Evolutionary conservation across 2,888 invertebrate genomes (phyloP).

Genomic region (Ctenicera cuprea): DNA sequence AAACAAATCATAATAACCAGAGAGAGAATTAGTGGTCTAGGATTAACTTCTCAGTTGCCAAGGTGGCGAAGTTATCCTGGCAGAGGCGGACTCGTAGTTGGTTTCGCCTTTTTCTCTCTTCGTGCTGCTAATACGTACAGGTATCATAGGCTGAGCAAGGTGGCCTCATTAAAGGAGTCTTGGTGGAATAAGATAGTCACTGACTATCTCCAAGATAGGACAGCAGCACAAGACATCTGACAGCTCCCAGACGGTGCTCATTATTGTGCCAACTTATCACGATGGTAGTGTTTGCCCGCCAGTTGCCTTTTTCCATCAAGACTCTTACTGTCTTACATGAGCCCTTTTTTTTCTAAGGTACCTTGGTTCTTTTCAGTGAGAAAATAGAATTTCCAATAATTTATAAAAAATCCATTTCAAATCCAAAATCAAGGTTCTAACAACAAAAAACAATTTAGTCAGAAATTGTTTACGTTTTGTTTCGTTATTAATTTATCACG

Average conservation of each 20-base stretch:
- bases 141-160: constrained; percentile 44
- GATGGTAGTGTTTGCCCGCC: constrained; percentile 42
- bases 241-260: constrained; percentile 67
- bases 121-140: constrained; percentile 31
- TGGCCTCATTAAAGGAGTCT: constrained; percentile 54
- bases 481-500: too few relatives aligned
- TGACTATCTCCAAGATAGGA: constrained; percentile 50
- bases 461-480: too few relatives aligned
- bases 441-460: too few relatives aligned
- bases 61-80: constrained; percentile 25
- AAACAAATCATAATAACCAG: constrained; percentile 45
- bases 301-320: constrained; percentile 42
- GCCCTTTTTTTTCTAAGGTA: too few relatives aligned
- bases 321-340: neutral
- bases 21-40: constrained; percentile 3
- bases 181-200: constrained; percentile 48
- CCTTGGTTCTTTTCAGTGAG: too few relatives aligned
- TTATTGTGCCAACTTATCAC: constrained; percentile 61
- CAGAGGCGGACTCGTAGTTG: constrained; percentile 18
- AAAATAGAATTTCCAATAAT: too few relatives aligned
- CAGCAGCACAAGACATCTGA: constrained; percentile 57
- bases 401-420: too few relatives aligned
- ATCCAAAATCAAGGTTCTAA: too few relatives aligned
- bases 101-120: constrained; percentile 26
- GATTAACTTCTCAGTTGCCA: constrained; percentile 21